Evolutionary conservation across 53 echinoderm and acorn worm species (phyloP).

Genomic region (Mesocentrotus franciscanus): DNA sequence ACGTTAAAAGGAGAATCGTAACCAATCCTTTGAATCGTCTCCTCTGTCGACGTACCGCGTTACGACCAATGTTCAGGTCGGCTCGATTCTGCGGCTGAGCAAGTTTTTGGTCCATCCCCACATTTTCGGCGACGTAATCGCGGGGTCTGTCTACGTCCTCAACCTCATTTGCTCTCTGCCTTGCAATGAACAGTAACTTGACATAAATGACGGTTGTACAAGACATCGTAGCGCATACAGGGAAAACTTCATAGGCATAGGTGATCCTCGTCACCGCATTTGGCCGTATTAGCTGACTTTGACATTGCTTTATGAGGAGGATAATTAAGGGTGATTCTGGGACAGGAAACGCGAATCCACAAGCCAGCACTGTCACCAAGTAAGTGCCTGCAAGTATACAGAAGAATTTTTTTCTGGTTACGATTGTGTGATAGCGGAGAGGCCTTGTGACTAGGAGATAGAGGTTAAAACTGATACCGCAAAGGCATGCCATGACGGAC

Average conservation of each 20-base stretch:
- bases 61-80: not conserved
- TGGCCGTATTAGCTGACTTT: no score
- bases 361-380: not conserved
- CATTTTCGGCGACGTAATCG: not conserved
- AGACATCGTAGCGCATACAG: not conserved
- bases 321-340: not conserved
- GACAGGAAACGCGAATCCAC: not conserved
- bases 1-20: not conserved
- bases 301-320: not conserved
- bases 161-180: not conserved
- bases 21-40: not conserved
- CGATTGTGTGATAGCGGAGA: conserved; percentile 11
- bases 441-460: not conserved
- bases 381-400: not conserved
- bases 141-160: not conserved
- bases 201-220: not conserved
- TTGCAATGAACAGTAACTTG: not conserved
- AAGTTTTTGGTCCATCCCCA: not conserved
- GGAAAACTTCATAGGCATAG: not conserved
- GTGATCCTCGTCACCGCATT: not conserved
- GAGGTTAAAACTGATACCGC: conserved; percentile 4
- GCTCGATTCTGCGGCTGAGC: not conserved
- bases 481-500: not conserved
- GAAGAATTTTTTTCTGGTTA: not conserved
- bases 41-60: not conserved